phyloP scores from a whole-genome alignment of 2,797 vertebrate genomes.

The Helicolenus hilgendorfi region DNA sequence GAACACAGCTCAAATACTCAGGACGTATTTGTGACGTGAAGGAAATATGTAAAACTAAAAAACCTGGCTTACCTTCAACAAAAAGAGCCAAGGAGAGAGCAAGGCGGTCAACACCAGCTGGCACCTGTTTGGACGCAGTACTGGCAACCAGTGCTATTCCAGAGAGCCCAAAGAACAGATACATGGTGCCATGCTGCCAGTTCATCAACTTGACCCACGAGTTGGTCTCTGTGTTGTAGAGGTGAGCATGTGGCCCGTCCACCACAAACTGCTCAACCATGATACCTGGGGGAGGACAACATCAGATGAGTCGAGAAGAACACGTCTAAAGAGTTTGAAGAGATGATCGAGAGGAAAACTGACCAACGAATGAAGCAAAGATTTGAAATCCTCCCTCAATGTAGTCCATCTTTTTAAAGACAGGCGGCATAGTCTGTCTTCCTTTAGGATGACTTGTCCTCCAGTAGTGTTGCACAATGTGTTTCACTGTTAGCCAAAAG shows the following conservation, averaged over 20 bases:
- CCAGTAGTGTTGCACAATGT: constrained; percentile 87
- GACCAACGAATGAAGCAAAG: constrained; percentile 92
- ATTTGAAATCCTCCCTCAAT: constrained; percentile 91
- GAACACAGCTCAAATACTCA: neutral
- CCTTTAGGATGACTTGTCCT: constrained; percentile 72
- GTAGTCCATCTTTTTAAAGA: constrained; percentile 89
- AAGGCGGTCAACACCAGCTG: constrained; percentile 91
- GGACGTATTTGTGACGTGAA: neutral
- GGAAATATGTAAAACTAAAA: neutral
- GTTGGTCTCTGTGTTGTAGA: constrained; percentile 71
- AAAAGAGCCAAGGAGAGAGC: constrained; percentile 91
- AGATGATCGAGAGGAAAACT: constrained; percentile 54
- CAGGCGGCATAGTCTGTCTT: constrained; percentile 15
- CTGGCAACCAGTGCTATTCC: constrained; percentile 90
- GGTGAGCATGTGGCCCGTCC: constrained; percentile 94
- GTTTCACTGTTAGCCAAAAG: constrained; percentile 94
- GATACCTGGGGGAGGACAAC: constrained; percentile 89
- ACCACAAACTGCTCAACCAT: constrained; percentile 98
- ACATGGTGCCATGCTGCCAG: constrained; percentile 99
- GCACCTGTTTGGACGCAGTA: constrained; percentile 73
- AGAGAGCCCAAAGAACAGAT: constrained; percentile 94
- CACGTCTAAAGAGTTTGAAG: neutral
- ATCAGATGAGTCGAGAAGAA: neutral
- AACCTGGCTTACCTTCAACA: constrained; percentile 91
- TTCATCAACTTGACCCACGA: constrained; percentile 98